These are phyloP conservation scores for Spodoptera exigua DNA, from an alignment of 2,888 invertebrate species.

Conservation along the genomic window DNA sequence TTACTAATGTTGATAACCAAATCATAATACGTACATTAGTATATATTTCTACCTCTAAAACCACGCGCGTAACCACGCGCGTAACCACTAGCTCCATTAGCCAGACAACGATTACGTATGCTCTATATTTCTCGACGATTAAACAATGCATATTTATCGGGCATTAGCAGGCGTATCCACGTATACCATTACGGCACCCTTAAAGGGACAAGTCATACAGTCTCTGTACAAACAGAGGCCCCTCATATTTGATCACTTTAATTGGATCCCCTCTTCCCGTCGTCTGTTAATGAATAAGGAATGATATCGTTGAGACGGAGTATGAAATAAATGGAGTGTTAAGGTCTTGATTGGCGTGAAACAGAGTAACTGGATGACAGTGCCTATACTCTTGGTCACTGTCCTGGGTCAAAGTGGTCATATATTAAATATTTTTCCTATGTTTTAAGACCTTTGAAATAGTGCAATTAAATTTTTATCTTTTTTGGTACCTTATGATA, in stretches of 20 bases:
- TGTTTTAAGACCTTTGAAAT: too few relatives aligned
- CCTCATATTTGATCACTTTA: slow-evolving; percentile 75
- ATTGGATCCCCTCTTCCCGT: slow-evolving; percentile 71
- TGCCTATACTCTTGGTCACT: too few relatives aligned
- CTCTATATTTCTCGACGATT: slow-evolving; percentile 37
- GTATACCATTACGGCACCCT: slow-evolving; percentile 41
- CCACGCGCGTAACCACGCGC: too few relatives aligned
- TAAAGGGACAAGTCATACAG: slow-evolving; percentile 42
- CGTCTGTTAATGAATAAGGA: slow-evolving; percentile 70
- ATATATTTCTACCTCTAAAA: too few relatives aligned
- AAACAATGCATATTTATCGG: slow-evolving; percentile 50
- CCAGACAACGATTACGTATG: slow-evolving; percentile 7
- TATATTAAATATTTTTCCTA: too few relatives aligned
- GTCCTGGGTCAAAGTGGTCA: too few relatives aligned
- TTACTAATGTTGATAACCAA: too few relatives aligned
- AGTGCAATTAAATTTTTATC: too few relatives aligned
- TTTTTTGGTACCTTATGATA: too few relatives aligned
- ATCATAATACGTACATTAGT: too few relatives aligned
- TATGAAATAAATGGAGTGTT: slow-evolving; percentile 28
- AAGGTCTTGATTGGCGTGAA: background rate
- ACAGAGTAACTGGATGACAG: too few relatives aligned
- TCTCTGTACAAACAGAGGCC: slow-evolving; percentile 52
- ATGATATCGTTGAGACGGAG: slow-evolving; percentile 55
- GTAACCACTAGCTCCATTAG: background rate
- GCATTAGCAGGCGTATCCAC: slow-evolving; percentile 36